A percentile compares a stretch with the other conserved stretches of the same genome.
These are phyloP conservation scores for Amitus sp. DNA, from an alignment of 2,888 invertebrate genomes.

Conservation along the genomic window DNA sequence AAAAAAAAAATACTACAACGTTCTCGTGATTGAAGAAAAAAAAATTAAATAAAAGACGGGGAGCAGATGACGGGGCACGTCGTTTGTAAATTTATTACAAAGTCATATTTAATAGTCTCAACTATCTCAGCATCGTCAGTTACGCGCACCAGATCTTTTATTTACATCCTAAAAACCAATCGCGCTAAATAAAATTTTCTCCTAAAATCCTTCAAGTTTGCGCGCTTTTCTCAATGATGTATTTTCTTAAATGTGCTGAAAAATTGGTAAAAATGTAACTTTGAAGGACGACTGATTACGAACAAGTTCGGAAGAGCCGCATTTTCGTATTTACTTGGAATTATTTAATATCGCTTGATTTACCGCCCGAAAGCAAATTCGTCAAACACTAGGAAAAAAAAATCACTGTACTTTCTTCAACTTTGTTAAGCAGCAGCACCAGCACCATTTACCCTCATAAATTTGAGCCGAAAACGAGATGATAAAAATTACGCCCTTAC, in stretches of 20 bases:
- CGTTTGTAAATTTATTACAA: constrained; percentile 53
- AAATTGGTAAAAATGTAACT: constrained; percentile 60
- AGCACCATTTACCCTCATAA: constrained; percentile 7
- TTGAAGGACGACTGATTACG: constrained; percentile 54
- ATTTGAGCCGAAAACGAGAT: not conserved
- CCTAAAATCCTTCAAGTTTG: constrained; percentile 35
- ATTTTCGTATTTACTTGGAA: constrained; percentile 20
- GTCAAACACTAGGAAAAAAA: too few species aligned
- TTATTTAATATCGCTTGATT: not conserved
- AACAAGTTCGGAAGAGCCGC: constrained; percentile 52
- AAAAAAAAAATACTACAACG: not conserved
- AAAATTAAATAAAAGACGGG: not conserved
- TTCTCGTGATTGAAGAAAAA: too few species aligned
- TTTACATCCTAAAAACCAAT: constrained; percentile 55
- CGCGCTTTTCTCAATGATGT: constrained; percentile 36
- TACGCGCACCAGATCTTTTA: constrained; percentile 56
- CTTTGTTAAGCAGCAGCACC: constrained; percentile 7
- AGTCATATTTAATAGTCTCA: constrained; percentile 59
- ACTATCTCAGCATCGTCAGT: constrained; percentile 52
- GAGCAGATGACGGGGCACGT: not conserved
- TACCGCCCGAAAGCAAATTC: not conserved
- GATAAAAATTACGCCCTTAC: constrained; percentile 1
- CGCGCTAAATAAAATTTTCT: constrained; percentile 24
- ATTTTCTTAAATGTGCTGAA: constrained; percentile 53
- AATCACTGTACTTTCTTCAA: constrained; percentile 22